Evolutionary conservation across 1,140 invertebrate genomes (phyloP).

Genomic region (Helicoverpa zea): DNA sequence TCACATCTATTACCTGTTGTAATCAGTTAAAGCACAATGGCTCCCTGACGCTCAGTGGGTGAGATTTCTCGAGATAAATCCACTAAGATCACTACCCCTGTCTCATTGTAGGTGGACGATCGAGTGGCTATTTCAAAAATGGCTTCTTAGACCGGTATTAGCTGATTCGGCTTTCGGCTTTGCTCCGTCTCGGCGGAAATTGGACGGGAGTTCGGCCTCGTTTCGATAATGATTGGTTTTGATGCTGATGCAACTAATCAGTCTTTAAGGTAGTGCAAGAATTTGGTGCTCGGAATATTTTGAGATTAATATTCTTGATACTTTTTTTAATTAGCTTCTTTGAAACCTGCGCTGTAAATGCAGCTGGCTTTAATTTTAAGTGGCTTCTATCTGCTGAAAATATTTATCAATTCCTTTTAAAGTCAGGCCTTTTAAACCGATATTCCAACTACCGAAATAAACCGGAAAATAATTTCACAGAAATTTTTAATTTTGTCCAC

Average conservation of each 20-base stretch:
- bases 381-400: too few species aligned
- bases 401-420: too few species aligned
- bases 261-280: background rate
- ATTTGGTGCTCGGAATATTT: background rate
- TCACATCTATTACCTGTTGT: slow-evolving; percentile 57
- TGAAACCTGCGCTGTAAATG: too few species aligned
- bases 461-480: too few species aligned
- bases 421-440: too few species aligned
- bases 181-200: slow-evolving; percentile 36
- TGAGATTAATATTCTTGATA: background rate
- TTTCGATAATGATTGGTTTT: slow-evolving; percentile 31
- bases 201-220: slow-evolving; percentile 20
- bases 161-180: slow-evolving; percentile 22
- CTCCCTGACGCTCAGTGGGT: slow-evolving; percentile 51
- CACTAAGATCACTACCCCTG: slow-evolving; percentile 29
- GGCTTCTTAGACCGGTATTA: slow-evolving; percentile 41
- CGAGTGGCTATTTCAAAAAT: slow-evolving; percentile 52
- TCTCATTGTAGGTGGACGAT: slow-evolving; percentile 48
- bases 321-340: background rate
- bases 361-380: too few species aligned
- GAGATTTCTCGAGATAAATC: slow-evolving; percentile 55
- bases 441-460: too few species aligned
- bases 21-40: slow-evolving; percentile 55
- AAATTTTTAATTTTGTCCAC: too few species aligned
- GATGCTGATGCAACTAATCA: slow-evolving; percentile 14